Evolutionary conservation across 2,888 invertebrate species (phyloP).

Genomic region (Neoascia interrupta): DNA sequence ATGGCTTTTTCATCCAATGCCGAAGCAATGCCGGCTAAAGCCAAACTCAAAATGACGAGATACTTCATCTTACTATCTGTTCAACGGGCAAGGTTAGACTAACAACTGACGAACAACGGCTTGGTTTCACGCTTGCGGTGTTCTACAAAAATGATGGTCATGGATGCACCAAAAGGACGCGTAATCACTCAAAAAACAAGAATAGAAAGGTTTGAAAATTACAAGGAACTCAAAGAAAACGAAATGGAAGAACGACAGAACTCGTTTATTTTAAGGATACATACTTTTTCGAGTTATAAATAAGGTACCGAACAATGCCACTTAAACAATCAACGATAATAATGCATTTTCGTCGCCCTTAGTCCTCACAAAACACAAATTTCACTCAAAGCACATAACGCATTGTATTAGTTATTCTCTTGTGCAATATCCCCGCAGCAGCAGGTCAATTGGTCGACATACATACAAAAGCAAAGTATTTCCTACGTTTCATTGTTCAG

Average conservation of each 20-base stretch:
- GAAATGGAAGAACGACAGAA: conserved; percentile 41
- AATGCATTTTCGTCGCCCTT: too few relatives aligned
- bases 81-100: conserved; percentile 43
- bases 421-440: too few relatives aligned
- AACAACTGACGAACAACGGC: conserved; percentile 47
- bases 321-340: too few relatives aligned
- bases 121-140: conserved; percentile 17
- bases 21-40: conserved; percentile 74
- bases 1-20: conserved; percentile 87
- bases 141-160: conserved; percentile 21
- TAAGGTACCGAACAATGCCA: conserved; percentile 7
- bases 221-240: too few relatives aligned
- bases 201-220: too few relatives aligned
- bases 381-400: too few relatives aligned
- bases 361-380: too few relatives aligned
- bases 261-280: conserved; percentile 24
- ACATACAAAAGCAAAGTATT: too few relatives aligned
- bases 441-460: too few relatives aligned
- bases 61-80: conserved; percentile 74
- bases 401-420: too few relatives aligned
- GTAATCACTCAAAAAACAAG: conserved; percentile 54
- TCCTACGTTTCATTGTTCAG: too few relatives aligned
- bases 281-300: background rate
- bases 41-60: conserved; percentile 75
- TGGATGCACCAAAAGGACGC: conserved; percentile 51